Percentiles rank a stretch among this genome's conserved stretches.
These are phyloP conservation scores for Sceliomorpha sp. DNA, from an alignment of 2,888 invertebrate species.

Conservation along the genomic window DNA sequence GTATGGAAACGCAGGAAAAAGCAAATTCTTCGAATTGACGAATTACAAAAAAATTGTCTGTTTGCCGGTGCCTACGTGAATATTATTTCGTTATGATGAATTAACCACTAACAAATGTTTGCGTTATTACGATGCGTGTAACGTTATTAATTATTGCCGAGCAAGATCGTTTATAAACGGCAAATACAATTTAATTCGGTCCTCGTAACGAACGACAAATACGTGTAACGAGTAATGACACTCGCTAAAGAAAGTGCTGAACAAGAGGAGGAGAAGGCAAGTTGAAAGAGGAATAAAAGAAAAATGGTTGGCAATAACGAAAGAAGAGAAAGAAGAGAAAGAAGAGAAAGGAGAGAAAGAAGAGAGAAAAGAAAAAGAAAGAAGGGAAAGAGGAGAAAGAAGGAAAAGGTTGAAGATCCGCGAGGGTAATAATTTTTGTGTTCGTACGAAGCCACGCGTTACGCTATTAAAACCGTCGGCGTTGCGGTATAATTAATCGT, in stretches of 20 bases:
- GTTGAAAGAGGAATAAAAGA: too few species aligned
- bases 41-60: too few species aligned
- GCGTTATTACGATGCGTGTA: slow-evolving; percentile 45
- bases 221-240: slow-evolving; percentile 40
- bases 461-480: slow-evolving; percentile 18
- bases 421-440: background rate
- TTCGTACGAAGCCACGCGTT: background rate
- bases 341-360: too few species aligned
- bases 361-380: too few species aligned
- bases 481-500: slow-evolving; percentile 37
- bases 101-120: slow-evolving; percentile 47
- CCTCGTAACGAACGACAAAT: slow-evolving; percentile 46
- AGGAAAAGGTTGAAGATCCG: too few species aligned
- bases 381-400: too few species aligned
- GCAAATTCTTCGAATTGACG: too few species aligned
- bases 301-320: too few species aligned
- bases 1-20: too few species aligned
- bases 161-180: slow-evolving; percentile 46
- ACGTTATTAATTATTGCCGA: slow-evolving; percentile 51
- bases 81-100: slow-evolving; percentile 44
- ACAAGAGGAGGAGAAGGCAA: too few species aligned
- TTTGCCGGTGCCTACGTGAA: too few species aligned
- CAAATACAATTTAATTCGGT: slow-evolving; percentile 50
- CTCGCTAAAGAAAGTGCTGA: slow-evolving; percentile 27
- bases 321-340: too few species aligned